Evolutionary conservation across 2,797 vertebrate genomes (phyloP), one percentile per base, ranked within the genome.

Genomic region (Rhodeus uyekii): DNA sequence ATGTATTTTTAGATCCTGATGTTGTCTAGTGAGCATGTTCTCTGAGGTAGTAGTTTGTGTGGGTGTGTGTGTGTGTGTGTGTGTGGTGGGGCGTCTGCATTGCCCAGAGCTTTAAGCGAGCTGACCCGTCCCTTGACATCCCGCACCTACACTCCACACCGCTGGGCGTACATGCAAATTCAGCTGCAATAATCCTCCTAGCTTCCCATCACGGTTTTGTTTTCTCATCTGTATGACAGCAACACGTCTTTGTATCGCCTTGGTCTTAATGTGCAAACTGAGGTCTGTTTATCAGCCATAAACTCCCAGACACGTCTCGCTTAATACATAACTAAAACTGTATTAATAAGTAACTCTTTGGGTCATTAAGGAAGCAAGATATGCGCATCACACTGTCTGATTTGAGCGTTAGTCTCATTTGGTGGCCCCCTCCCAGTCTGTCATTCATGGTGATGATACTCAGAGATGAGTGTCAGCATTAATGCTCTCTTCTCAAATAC

Each of bases 71-170:
- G 63, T 27, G 27, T 29, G 46, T 36, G 71, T 76, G 60, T 69
- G n/a, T 58, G 12, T 13, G n/a, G 4, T 24, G 13, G 6, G 55
- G 55, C 13, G 55, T 60, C 39, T 63, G 29, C 78, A 34, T 16
- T 64, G 73, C 73, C 75, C 65, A 34, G 78, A 69, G 79, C 84
- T 38, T 60, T 36, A 84, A 78, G 76, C 46, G 39, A 64, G 44
- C 82, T 84, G 74, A 75, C 68, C 78, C 50, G 19, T 76, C 82
- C 83, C 82, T 75, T 71, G 79, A 86, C 85, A 81, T 84, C 63
- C 53, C 6, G n/a, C 63, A 79, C 61, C 61, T 68, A 80, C 61
- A 61, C 71, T 2, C 79, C 16, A 29, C 9, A 46, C 58, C 22
- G 6, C 42, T 18, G 29, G 27, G 34, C 78, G 53, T 27, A 36